Base-by-base conservation (phyloP, 2,888 invertebrate species). In the Melanophora roralis region DNA sequence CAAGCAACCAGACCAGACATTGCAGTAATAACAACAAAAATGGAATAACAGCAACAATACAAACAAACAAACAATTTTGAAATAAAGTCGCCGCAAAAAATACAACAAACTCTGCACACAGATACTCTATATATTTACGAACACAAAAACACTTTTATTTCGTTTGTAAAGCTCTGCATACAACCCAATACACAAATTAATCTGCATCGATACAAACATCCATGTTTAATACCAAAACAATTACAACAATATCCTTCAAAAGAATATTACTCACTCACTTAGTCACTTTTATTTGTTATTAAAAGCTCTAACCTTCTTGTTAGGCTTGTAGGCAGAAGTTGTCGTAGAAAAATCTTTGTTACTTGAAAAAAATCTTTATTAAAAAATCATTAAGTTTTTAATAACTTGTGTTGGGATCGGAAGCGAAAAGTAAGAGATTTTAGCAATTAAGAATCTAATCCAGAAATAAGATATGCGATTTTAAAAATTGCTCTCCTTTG, bases 1-100 rank as follows among this genome's bases (percentile, higher is more conserved):
- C 55, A 72, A 80, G 67, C 74, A 80, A 71, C 34, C 76, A 73
- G 69, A 81, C 60, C 69, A 68, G 47, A 51, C 64, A 69, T 45
- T 47, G n/a, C 59, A 43, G 23, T 12, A 49, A 55, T 60, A 68
- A 40, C 65, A 80, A 36, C 23, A 65, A 62, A 45, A 38, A 9
- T n/a, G n/a, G n/a, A n/a, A n/a, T n/a, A n/a, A n/a, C 45, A 12
- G 9, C 57, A 57, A 14, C 47, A 67, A n/a, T 32, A 38, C 12
- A 71, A 45, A 53, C 64, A 40, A 6, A 65, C 34, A 47, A 2
- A 49, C 23, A 23, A 5, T 23, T 27, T n/a, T 8, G 23, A 53
- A 64, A 71, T 71, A 27, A 76, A 76, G 76, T 64, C 76, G 64
- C 64, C 43, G 69, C 76, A 69, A 64, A 67, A n/a, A 67, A 78